phyloP scores from a whole-genome alignment of 2,888 invertebrate species.

The Sinotaia quadrata region DNA sequence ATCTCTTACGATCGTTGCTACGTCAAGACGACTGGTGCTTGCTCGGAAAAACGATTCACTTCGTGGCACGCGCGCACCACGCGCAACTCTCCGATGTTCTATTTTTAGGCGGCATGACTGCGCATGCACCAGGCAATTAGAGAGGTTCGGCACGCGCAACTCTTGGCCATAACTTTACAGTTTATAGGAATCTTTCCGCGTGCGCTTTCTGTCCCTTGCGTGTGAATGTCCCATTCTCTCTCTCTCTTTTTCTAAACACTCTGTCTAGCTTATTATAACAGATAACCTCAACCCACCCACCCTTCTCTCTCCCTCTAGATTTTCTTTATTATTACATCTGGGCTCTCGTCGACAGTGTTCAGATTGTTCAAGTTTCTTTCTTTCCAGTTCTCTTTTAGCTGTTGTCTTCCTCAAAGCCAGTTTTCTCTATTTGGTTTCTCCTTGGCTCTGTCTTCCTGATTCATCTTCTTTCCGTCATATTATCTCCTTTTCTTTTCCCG shows the following conservation, averaged over 20 bases:
- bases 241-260: slow-evolving; percentile 15
- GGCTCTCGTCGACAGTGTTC: not conserved
- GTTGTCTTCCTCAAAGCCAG: not conserved
- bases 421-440: not conserved
- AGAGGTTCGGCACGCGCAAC: slow-evolving; percentile 23
- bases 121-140: slow-evolving; percentile 33
- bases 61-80: slow-evolving; percentile 1
- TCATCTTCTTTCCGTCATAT: not conserved
- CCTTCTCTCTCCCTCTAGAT: not conserved
- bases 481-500: slow-evolving; percentile 6
- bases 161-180: slow-evolving; percentile 9
- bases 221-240: slow-evolving; percentile 6
- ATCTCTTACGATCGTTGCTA: slow-evolving; percentile 10
- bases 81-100: not conserved
- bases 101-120: slow-evolving; percentile 25
- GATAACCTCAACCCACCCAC: too few relatives aligned
- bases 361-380: not conserved
- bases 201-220: not conserved
- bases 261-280: slow-evolving; percentile 26
- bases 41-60: too few relatives aligned
- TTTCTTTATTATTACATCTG: too few relatives aligned
- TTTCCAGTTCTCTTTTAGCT: not conserved
- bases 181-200: not conserved
- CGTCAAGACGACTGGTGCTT: too few relatives aligned
- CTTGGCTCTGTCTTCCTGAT: not conserved